Evolutionary conservation across 1,140 invertebrate genomes (phyloP).

Genomic region (Ostrea denselamellosa): DNA sequence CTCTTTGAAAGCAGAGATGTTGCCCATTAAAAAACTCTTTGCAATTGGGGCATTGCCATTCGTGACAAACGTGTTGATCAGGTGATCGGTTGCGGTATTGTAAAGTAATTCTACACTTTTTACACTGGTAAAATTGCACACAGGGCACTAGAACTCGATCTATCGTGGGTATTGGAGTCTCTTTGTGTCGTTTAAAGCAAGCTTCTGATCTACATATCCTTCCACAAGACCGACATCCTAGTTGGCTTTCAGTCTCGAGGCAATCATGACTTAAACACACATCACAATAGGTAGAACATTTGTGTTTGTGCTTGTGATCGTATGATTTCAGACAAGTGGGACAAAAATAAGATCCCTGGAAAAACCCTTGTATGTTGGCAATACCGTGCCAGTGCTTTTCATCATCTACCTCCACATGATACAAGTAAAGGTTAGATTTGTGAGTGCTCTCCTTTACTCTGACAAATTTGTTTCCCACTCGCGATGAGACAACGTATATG

Average conservation of each 20-base stretch:
- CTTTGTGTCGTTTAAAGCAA: constrained; percentile 32
- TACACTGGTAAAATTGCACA: constrained; percentile 33
- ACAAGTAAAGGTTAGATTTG: no score
- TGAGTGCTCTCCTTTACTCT: not conserved
- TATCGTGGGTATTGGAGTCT: not conserved
- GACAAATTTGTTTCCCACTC: constrained; percentile 45
- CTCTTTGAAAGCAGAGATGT: constrained; percentile 34
- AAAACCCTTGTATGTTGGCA: no score
- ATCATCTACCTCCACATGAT: no score
- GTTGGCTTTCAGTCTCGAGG: not conserved
- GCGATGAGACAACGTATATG: constrained; percentile 15
- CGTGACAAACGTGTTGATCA: constrained; percentile 13
- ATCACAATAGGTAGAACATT: no score
- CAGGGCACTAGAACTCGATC: not conserved
- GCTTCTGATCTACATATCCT: constrained; percentile 26
- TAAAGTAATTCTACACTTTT: not conserved
- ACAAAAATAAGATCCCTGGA: no score
- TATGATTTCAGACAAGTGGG: no score
- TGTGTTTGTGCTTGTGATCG: no score
- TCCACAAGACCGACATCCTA: constrained; percentile 37
- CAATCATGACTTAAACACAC: no score
- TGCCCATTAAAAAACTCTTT: no score
- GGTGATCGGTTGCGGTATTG: not conserved
- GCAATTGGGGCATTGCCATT: no score
- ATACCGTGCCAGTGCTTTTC: no score